Evolutionary conservation across 2,888 invertebrate species (phyloP).

Genomic region (Chydorus sphaericus): DNA sequence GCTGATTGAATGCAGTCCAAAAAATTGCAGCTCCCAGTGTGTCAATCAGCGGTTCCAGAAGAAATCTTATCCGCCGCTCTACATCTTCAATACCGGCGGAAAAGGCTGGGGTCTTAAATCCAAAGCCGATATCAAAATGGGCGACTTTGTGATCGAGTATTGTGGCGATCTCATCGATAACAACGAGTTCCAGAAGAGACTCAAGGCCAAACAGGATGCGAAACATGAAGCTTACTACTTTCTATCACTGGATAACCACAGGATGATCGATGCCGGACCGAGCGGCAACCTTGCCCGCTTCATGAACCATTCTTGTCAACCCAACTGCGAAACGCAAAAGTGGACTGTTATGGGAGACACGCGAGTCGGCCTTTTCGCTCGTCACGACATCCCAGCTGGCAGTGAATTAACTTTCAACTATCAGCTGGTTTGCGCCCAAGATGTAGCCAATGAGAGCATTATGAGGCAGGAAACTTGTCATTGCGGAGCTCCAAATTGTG

Average conservation of each 20-base stretch:
- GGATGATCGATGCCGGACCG: slow-evolving; percentile 78
- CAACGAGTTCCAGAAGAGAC: slow-evolving; percentile 65
- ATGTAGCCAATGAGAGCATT: slow-evolving; percentile 36
- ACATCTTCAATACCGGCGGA: slow-evolving; percentile 49
- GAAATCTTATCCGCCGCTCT: slow-evolving; percentile 57
- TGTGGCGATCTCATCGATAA: slow-evolving; percentile 90
- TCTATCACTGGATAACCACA: slow-evolving; percentile 73
- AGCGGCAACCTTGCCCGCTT: slow-evolving; percentile 70
- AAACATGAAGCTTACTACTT: slow-evolving; percentile 90
- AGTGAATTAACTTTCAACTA: slow-evolving; percentile 92
- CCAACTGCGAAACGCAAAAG: slow-evolving; percentile 89
- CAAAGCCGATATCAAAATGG: slow-evolving; percentile 52
- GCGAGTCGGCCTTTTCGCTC: slow-evolving; percentile 76
- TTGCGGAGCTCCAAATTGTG: slow-evolving; percentile 74
- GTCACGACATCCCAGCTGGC: slow-evolving; percentile 56
- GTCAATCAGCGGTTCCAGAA: slow-evolving; percentile 77
- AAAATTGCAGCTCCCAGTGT: slow-evolving; percentile 69
- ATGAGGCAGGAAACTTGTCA: slow-evolving; percentile 55
- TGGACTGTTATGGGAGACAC: slow-evolving; percentile 89
- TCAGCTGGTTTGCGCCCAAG: slow-evolving; percentile 57
- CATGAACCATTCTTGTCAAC: slow-evolving; percentile 91
- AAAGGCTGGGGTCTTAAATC: slow-evolving; percentile 79
- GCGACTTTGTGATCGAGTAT: slow-evolving; percentile 87
- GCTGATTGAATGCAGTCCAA: slow-evolving; percentile 72
- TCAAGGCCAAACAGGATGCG: slow-evolving; percentile 61